Evolutionary conservation across 2,888 invertebrate genomes (phyloP), one percentile per base, ranked within the genome.

Genomic region (Cecidostiba fungosa): DNA sequence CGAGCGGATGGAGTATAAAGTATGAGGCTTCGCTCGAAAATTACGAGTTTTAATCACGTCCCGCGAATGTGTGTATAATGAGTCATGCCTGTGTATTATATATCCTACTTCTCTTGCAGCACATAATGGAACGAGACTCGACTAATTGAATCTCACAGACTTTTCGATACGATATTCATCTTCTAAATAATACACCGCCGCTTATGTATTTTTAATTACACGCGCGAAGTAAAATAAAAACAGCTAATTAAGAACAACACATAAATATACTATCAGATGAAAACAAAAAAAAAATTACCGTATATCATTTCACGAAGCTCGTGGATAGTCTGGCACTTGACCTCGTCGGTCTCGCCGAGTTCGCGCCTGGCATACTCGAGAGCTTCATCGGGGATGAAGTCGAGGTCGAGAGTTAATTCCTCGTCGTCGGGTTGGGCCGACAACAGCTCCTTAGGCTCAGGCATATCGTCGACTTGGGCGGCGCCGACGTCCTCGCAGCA

Each of bases 241-340:
- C 54, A 16, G n/a, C 19, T 23, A n/a, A 59, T 59, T 50, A 19
- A 16, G 47, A 0, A 50, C 16, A 16, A 5, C 19, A 50, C 50
- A 19, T 50, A 19, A 3, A 3, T 3, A 54, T n/a, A 50, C n/a
- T n/a, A n/a, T n/a, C n/a, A 50, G 3, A 50, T 3, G 3, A 54
- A 54, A n/a, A 54, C 3, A 54, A 19, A 54, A 54, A 4, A 19
- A 8, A 23, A 36, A 19, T 83, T 93, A 97, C 97, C 96, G 91
- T 95, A 96, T 89, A 97, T 96, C 94, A 97, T 95, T 90, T 96
- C 96, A 62, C 96, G 94, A 62, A 97, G 95, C 90, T 97, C 96
- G 88, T 95, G 95, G 82, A 97, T 94, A n/a, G 95, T 95, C 90
- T 95, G 95, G 66, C 95, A 94, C 88, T 95, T 95, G 23, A 95